Evolutionary conservation across 1,140 invertebrate species (phyloP).

Genomic region (Berghia stephanieae): DNA sequence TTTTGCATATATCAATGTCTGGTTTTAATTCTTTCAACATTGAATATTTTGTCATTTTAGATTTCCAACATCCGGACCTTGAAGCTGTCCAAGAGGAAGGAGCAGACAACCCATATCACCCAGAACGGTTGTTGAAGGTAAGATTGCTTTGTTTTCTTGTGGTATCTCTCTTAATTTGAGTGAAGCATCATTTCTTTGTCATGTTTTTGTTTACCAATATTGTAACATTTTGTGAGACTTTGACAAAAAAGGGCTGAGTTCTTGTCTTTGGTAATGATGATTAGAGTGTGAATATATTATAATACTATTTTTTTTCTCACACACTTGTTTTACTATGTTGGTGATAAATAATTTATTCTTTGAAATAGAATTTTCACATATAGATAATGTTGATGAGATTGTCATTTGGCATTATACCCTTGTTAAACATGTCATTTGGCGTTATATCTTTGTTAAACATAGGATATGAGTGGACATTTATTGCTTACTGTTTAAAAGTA

Average conservation of each 20-base stretch:
- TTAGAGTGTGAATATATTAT: neutral
- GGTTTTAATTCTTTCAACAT: no score
- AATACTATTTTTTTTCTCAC: no score
- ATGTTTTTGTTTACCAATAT: neutral
- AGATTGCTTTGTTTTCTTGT: constrained; percentile 14
- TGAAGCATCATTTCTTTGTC: neutral
- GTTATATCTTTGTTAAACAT: no score
- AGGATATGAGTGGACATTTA: no score
- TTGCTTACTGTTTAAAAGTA: no score
- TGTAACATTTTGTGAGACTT: neutral
- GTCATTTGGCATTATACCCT: no score
- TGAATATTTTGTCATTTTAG: constrained; percentile 7
- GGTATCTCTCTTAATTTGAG: neutral
- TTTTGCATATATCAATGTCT: no score
- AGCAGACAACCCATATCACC: constrained; percentile 67
- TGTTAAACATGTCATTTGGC: no score
- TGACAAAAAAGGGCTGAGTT: neutral
- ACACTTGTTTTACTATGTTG: no score
- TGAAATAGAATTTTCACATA: no score
- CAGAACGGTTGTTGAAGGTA: constrained; percentile 79
- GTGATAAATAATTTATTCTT: no score
- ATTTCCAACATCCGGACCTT: constrained; percentile 16
- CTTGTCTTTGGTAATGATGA: neutral
- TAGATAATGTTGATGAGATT: no score
- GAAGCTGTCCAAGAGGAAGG: constrained; percentile 26